A percentile compares a stretch with the other conserved stretches of the same genome.
Conservation (phyloP, 2,888 invertebrate species). For the Pediacus dermestoides region DNA sequence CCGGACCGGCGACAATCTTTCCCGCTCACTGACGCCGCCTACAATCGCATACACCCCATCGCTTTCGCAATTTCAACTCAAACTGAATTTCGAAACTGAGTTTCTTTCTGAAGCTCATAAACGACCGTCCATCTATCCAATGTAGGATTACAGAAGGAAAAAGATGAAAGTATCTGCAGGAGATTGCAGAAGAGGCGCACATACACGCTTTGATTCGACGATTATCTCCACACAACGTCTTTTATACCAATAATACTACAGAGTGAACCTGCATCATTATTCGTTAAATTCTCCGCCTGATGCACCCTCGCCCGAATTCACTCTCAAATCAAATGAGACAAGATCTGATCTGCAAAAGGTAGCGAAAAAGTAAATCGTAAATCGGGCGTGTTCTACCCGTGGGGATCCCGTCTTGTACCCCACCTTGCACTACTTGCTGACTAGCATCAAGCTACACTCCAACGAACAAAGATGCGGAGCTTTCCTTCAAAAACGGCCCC, state of each 20-base stretch:
- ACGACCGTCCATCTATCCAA: constrained; percentile 19
- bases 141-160: constrained; percentile 33
- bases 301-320: constrained; percentile 23
- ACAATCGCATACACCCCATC: constrained; percentile 37
- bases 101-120: constrained; percentile 38
- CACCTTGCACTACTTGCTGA: constrained; percentile 3
- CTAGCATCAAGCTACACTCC: constrained; percentile 5
- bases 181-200: constrained; percentile 25
- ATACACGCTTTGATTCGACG: constrained; percentile 38
- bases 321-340: constrained; percentile 20
- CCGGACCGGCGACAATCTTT: constrained; percentile 37
- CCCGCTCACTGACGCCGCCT: constrained; percentile 37
- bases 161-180: constrained; percentile 31
- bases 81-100: constrained; percentile 47
- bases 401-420: constrained; percentile 14
- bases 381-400: constrained; percentile 27
- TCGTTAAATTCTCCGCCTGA: constrained; percentile 29
- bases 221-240: constrained; percentile 34
- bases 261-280: constrained; percentile 32
- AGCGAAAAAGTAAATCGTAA: constrained; percentile 24
- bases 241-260: no score
- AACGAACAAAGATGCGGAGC: constrained; percentile 8
- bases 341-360: constrained; percentile 18
- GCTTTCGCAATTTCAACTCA: constrained; percentile 44
- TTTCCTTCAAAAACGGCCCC: background rate